These are phyloP conservation scores for Dicentrarchus labrax DNA, from an alignment of 2,113 vertebrate species.

Conservation along the genomic window DNA sequence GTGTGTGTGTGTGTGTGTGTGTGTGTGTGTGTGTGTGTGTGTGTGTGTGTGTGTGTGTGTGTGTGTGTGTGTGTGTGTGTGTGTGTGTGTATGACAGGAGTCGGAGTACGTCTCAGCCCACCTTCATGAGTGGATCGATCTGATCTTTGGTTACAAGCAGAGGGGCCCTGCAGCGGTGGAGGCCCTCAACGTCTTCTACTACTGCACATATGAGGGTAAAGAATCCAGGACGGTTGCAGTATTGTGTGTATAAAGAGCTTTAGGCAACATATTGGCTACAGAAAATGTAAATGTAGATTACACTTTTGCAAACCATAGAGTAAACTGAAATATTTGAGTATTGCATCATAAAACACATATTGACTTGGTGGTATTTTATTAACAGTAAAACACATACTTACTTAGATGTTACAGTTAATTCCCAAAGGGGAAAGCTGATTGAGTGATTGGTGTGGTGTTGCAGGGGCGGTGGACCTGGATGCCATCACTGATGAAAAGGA, in stretches of 20 bases:
- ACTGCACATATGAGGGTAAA: conserved; percentile 90
- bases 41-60: conserved; percentile 1
- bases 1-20: conserved; percentile 6
- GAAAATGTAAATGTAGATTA: background rate
- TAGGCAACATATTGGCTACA: background rate
- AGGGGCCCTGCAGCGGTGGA: conserved; percentile 93
- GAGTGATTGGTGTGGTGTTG: conserved; percentile 7
- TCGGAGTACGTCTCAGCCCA: conserved; percentile 95
- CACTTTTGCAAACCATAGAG: too few species aligned
- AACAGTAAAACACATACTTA: too few species aligned
- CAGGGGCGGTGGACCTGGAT: conserved; percentile 97
- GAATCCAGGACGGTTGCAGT: background rate
- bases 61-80: background rate
- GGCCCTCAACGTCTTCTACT: conserved; percentile 98
- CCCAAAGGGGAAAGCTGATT: background rate
- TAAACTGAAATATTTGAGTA: background rate
- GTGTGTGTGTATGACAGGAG: conserved; percentile 83
- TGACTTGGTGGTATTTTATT: background rate
- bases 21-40: background rate
- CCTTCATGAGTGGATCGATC: conserved; percentile 98
- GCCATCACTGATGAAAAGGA: conserved; percentile 97
- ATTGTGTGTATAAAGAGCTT: background rate
- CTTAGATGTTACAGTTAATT: background rate
- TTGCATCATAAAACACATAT: background rate
- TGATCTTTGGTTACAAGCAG: conserved; percentile 98